Conservation (phyloP, 2,797 vertebrate species). For the Chaetophractus vellerosus region DNA sequence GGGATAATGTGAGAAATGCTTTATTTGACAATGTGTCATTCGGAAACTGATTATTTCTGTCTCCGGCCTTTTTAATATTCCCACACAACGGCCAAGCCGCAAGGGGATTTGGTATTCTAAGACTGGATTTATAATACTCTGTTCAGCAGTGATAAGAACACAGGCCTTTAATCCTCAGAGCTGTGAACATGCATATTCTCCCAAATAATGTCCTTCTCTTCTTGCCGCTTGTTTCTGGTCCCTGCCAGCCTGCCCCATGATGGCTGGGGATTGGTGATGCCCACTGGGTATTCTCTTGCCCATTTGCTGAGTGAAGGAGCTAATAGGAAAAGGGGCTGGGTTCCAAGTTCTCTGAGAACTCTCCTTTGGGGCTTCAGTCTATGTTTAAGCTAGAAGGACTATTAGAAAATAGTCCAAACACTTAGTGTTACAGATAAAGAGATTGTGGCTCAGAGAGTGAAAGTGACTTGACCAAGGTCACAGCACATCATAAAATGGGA, state of each 20-base stretch:
- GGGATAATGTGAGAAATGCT: conserved; percentile 90
- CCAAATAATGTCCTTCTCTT: conserved; percentile 89
- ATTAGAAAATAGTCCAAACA: neutral
- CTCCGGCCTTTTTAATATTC: conserved; percentile 91
- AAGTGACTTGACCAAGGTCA: neutral
- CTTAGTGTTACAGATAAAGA: neutral
- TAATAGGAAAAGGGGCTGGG: too few relatives aligned
- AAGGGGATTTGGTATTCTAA: conserved; percentile 91
- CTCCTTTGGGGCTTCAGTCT: neutral
- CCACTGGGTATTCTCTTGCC: neutral
- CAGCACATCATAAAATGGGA: neutral
- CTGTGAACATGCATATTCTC: conserved; percentile 92
- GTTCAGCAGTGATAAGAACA: conserved; percentile 92
- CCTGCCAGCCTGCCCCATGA: conserved; percentile 23
- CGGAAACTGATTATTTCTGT: conserved; percentile 92
- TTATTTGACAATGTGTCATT: conserved; percentile 92
- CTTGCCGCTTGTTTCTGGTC: conserved; percentile 41
- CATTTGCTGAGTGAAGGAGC: neutral
- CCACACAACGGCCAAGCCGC: conserved; percentile 88
- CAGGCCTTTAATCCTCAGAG: conserved; percentile 91
- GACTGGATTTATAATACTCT: conserved; percentile 92
- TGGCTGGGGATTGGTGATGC: neutral
- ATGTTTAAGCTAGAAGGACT: neutral
- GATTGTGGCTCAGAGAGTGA: neutral
- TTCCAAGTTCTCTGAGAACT: neutral